Base-by-base conservation (phyloP, 1,140 invertebrate genomes). In the Danaus plexippus region DNA sequence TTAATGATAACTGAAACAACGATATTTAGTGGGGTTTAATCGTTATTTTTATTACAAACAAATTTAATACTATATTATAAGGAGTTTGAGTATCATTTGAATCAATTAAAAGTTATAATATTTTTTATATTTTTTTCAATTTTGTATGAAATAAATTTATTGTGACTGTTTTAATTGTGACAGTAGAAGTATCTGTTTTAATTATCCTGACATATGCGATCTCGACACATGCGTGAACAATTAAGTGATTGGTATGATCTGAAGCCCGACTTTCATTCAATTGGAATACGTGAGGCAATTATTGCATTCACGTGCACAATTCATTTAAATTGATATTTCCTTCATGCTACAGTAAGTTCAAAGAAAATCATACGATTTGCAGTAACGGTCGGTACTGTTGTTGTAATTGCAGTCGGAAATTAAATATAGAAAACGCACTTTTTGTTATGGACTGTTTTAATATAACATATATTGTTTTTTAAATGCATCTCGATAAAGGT, bases 161-260 rank as follows among this genome's bases (percentile, higher is more conserved):
- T 32, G 22, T 32, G 7, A 32, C 22, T 32, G 22, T 32, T 32
- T 32, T 32, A 32, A 32, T 32, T 32, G 22, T 32, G 22, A 32
- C 22, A 32, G 22, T 32, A 32, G 22, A 32, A 32, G 22, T 32
- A 32, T 32, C 22, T 32, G 22, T 32, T 32, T 32, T 32, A 32
- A 32, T 32, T 32, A 32, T 32, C 22, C 22, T 32, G 22, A 54
- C 22, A 44, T 18, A 45, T 45, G 50, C 57, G 49, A 52, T 45
- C 52, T 57, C 59, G 52, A 59, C 47, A 52, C 56, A 60, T 50
- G 63, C 59, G 57, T 54, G 57, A 52, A 61, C 56, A 67, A 64
- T 64, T 59, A 67, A 59, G 43, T 46, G 54, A 64, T 64, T 50
- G 59, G 66, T 59, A 64, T 63, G 64, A 63, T 57, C 55, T 45